phyloP scores from a whole-genome alignment of 2,113 vertebrate species.

The Neogobius melanostomus region DNA sequence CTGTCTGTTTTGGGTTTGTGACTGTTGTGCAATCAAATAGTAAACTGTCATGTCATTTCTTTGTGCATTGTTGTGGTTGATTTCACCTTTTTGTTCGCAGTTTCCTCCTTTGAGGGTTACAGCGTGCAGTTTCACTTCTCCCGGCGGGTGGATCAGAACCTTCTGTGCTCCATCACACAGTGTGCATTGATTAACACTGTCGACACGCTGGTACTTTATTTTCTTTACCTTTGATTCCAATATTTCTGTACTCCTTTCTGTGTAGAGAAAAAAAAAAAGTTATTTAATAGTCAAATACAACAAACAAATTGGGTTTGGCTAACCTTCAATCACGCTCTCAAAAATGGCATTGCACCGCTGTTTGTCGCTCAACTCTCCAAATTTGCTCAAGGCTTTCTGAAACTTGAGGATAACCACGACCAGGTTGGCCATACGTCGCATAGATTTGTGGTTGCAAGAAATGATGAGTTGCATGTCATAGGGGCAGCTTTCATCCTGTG shows the following conservation, averaged over 20 bases:
- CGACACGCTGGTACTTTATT: neutral
- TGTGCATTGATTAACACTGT: neutral
- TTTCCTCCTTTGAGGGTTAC: slow-evolving; percentile 47
- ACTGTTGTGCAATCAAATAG: too few relatives aligned
- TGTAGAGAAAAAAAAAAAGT: neutral
- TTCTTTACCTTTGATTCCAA: neutral
- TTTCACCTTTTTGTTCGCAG: slow-evolving; percentile 36
- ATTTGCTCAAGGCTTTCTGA: neutral
- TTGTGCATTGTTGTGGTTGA: neutral
- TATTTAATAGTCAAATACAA: neutral
- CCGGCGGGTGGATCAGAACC: neutral
- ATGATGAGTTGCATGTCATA: slow-evolving; percentile 35
- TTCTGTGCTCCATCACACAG: slow-evolving; percentile 50
- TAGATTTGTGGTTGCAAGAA: neutral
- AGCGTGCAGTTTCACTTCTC: slow-evolving; percentile 35
- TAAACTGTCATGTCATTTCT: neutral
- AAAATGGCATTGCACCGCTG: slow-evolving; percentile 36
- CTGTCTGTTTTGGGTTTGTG: too few relatives aligned
- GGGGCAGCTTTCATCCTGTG: neutral
- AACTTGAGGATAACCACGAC: slow-evolving; percentile 45
- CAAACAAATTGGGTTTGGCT: neutral
- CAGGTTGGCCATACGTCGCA: slow-evolving; percentile 36
- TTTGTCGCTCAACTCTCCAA: rapidly evolving
- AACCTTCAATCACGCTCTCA: slow-evolving; percentile 54
- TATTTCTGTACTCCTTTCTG: neutral